Conservation (phyloP, 2,888 invertebrate genomes). For the Diarsia rubi region DNA sequence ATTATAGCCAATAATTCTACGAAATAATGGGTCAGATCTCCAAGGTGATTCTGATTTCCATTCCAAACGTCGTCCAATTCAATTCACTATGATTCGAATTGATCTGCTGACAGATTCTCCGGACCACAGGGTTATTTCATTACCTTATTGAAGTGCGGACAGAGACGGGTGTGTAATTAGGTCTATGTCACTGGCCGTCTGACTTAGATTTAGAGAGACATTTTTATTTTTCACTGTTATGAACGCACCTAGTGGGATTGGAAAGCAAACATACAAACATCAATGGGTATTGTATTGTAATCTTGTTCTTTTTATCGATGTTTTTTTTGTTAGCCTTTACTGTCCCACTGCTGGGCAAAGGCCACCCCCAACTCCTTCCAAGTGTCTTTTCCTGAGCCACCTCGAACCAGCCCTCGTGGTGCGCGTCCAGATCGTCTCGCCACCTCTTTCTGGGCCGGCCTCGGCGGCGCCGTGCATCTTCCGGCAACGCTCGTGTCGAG, state of each 20-base stretch:
- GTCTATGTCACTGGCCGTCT: not conserved
- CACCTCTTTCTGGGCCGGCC: no score
- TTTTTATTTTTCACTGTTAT: not conserved
- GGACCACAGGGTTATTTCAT: not conserved
- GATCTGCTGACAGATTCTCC: slow-evolving; percentile 19
- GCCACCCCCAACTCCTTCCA: no score
- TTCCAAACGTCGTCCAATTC: not conserved
- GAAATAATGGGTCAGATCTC: not conserved
- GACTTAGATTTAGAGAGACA: not conserved
- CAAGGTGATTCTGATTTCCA: not conserved
- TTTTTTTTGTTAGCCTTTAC: no score
- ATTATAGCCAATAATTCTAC: slow-evolving; percentile 14
- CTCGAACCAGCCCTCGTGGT: no score
- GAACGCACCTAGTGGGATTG: not conserved
- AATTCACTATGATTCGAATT: slow-evolving; percentile 35
- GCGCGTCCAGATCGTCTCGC: no score
- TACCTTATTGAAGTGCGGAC: slow-evolving; percentile 22
- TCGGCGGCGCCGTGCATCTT: no score
- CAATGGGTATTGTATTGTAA: not conserved
- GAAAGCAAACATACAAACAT: not conserved
- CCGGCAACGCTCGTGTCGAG: no score
- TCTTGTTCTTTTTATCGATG: not conserved
- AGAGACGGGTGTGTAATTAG: slow-evolving; percentile 16
- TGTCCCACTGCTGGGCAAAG: no score
- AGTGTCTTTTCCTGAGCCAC: no score